Evolutionary conservation across 1,140 invertebrate genomes (phyloP), one percentile per base, ranked within the genome.

Genomic region (Achroia grisella): DNA sequence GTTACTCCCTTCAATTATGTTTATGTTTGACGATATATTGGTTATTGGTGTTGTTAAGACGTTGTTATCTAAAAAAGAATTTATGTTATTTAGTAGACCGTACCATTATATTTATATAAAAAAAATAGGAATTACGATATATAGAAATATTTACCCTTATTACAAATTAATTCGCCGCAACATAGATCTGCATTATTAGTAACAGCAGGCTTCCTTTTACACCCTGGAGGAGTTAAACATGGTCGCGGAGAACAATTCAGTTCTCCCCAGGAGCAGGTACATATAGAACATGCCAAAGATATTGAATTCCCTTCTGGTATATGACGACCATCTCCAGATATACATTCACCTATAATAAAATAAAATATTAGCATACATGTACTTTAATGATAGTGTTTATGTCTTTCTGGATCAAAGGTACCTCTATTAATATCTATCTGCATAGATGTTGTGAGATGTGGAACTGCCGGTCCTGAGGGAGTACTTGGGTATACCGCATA

Each of bases 401-500:
- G 17, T 23, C 17, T 23, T 3, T 23, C 17, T 23, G 6, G 2
- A 23, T 23, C 6, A 8, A 1, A 27, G 10, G 12, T 67, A 77
- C 73, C 71, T 70, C 78, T 76, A 3, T 48, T 14, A n/a, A 54
- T 57, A 44, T 78, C 72, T 14, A 81, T 39, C 52, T 75, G 72
- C 72, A 84, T 80, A 10, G 80, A 81, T 4, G 77, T 84, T 10
- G 80, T 84, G 8, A 80, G 55, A 62, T 79, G 72, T 5, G 78
- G 74, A 1, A 77, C 44, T 6, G 64, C 40, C 12, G 67, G 56
- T 0, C 45, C 57, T 0, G 74, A 31, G 8, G 67, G 60, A 4
- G 80, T 77, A 32, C 64, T 81, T 0, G 87, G 84, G 50, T 89
- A 90, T 29, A 86, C 66, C 17, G 87, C 85, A 53, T 88, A 90